Evolutionary conservation across 2,113 vertebrate genomes (phyloP), one percentile per base, ranked within the genome.

Genomic region (Malurus alboscapulatus): DNA sequence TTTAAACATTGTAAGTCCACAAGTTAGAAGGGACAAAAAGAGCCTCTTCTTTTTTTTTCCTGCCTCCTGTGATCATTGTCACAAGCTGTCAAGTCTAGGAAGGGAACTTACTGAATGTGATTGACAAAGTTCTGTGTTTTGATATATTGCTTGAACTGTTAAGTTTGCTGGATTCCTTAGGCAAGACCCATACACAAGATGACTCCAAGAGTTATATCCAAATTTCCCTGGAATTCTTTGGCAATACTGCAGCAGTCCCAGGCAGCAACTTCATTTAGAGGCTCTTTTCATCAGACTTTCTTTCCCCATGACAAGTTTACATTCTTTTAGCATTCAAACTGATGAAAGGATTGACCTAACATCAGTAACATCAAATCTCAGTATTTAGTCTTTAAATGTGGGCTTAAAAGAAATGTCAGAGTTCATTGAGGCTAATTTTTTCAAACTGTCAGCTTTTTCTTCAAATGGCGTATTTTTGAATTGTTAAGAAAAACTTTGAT

Each of bases 201-300:
- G 30, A 45, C 54, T 91, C 93, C 65, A 75, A 10, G 8, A 36
- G 11, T 85, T 81, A 53, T 62, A 83, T 24, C 36, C 29, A 90
- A n/a, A 82, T 84, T 96, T 95, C 77, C 25, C 34, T 34, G 54
- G 45, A 67, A 90, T 87, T 61, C 38, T 93, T 51, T 61, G 19
- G 58, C 26, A 55, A 57, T 84, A 71, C 1, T 44, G 17, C 62
- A 61, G 53, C n/a, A 86, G 65, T 59, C 53, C 59, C 86, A 78
- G 79, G 62, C 34, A 77, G 36, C 51, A 93, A 83, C 86, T 95
- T 97, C 26, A 72, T 95, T 96, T 88, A 84, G 85, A 84, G 26
- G 12, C 47, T 81, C 20, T 84, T 84, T 88, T 82, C 27, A 53
- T 24, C 3, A 82, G 57, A 57, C 24, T 78, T 78, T 74, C 77